Base-by-base conservation (phyloP, 2,888 invertebrate genomes). In the Plusia festucae region DNA sequence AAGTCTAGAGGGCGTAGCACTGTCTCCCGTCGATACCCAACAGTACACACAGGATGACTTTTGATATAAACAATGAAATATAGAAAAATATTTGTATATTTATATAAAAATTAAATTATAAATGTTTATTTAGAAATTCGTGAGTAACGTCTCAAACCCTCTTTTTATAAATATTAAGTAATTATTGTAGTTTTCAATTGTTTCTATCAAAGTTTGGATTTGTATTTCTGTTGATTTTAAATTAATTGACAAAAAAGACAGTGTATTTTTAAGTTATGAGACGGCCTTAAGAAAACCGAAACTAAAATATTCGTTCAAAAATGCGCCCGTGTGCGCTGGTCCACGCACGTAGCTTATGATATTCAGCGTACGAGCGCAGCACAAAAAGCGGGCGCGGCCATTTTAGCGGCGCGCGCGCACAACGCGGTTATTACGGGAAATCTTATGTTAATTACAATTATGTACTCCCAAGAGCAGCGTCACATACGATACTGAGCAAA, bases 401-500 rank as follows among this genome's bases (percentile, higher is more conserved):
- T 92, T 92, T 93, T 83, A 85, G 92, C 76, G 82, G 66, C 82
- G 87, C 87, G 88, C 90, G 89, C 90, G 89, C 87, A 84, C 89
- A 82, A 84, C 86, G 85, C 88, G 84, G 90, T 82, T 92, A 91
- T 93, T 93, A 92, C 93, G 92, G 92, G 91, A 92, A 91, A 89
- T 87, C 91, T 92, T 92, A 94, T 94, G 93, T 92, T 94, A 93
- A 94, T 93, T 93, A 86, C 85, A 87, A 87, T 85, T 86, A 86
- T 85, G 83, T 84, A 85, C 84, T 79, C 76, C 68, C 27, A 49
- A 70, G 73, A 61, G 65, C 77, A 74, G 67, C 88, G 85, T 87
- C 88, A 87, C 90, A 89, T 88, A 87, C 88, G 82, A 84, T 82
- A 83, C 82, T 57, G 61, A n/a, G 11, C 89, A 93, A 93, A 93